These are phyloP conservation scores for Troides aeacus DNA, from an alignment of 2,888 invertebrate genomes.

Conservation along the genomic window DNA sequence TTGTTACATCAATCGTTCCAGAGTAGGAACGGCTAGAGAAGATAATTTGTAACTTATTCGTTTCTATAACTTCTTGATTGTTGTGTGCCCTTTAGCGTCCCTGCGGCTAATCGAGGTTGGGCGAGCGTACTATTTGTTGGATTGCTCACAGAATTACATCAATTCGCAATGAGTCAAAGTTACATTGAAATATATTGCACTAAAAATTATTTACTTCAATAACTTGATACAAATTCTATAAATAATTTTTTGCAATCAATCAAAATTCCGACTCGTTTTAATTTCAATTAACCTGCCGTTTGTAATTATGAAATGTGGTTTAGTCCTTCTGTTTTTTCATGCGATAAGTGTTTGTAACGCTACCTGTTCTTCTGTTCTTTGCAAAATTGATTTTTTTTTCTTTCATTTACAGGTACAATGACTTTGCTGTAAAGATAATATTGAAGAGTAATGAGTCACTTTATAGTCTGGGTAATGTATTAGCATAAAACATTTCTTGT, in stretches of 20 bases:
- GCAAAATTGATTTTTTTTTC: neutral
- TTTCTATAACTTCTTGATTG: slow-evolving; percentile 36
- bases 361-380: neutral
- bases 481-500: neutral
- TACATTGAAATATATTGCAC: slow-evolving; percentile 11
- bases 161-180: slow-evolving; percentile 15
- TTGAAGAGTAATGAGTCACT: slow-evolving; percentile 24
- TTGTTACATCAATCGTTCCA: neutral
- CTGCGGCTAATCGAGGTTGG: slow-evolving; percentile 9
- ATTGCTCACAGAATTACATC: slow-evolving; percentile 15
- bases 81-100: slow-evolving; percentile 37
- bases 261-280: slow-evolving; percentile 1
- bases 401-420: slow-evolving; percentile 34
- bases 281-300: neutral
- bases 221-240: neutral
- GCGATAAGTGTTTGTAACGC: too few relatives aligned
- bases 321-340: neutral
- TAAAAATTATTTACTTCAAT: slow-evolving; percentile 2
- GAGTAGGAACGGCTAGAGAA: slow-evolving; percentile 35
- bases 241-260: neutral
- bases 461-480: slow-evolving; percentile 26
- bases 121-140: slow-evolving; percentile 2
- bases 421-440: slow-evolving; percentile 21
- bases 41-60: slow-evolving; percentile 40
- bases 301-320: neutral